Evolutionary conservation across 2,797 vertebrate species (phyloP), one percentile per base, ranked within the genome.

Genomic region (Australoheros facetus): DNA sequence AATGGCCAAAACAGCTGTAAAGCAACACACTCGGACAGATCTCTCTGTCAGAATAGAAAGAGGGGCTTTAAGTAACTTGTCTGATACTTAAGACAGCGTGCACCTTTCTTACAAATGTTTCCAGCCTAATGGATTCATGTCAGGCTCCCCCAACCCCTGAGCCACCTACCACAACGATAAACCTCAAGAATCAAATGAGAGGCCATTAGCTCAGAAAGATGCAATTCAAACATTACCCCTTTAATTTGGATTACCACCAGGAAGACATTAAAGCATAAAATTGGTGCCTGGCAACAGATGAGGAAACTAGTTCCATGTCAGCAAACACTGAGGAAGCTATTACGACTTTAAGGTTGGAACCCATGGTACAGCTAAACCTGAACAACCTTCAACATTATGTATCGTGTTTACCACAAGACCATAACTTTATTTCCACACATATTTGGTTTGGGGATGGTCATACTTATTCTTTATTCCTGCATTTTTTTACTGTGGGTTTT

Each of bases 181-280:
- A n/a, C 57, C 57, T 62, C 26, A 48, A 53, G 55, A 69, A 39
- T 69, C 9, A 56, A 73, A 4, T 62, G 14, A 56, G 45, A 51
- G 12, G 7, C 4, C 42, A 21, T 62, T 56, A 51, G 57, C 10
- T 58, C 14, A 4, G n/a, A 21, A 23, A 11, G 30, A 54, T 69
- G n/a, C 17, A 64, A 64, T 75, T 59, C 19, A 21, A 37, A 71
- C 19, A 71, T 7, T 5, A 70, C 13, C 39, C 60, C 28, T 58
- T 53, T 39, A 70, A 69, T 32, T 56, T 73, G 70, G 32, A 58
- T 71, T 55, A 60, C 48, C 56, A 16, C 56, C 45, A 72, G 59
- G 59, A 59, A 75, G 21, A 54, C 16, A 23, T 55, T 60, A 10
- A 19, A 26, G 21, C 30, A 72, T 11, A 23, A 57, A 62, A 73